Percentiles rank a stretch among this genome's conserved stretches.
These are phyloP conservation scores for Pampusana beccarii DNA, from an alignment of 2,113 vertebrate species.

Conservation along the genomic window DNA sequence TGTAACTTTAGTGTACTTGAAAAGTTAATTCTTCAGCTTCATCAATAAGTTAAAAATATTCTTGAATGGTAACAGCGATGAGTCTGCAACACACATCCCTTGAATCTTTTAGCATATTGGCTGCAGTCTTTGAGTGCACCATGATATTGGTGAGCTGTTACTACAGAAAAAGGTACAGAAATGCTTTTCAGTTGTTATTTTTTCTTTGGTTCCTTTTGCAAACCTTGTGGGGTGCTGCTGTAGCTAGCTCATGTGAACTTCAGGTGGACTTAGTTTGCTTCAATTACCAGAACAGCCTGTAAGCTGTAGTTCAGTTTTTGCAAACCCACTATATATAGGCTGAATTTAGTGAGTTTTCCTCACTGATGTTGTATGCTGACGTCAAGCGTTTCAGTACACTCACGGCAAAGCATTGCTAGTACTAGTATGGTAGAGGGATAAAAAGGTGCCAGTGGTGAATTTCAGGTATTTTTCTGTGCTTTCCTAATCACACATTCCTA, in stretches of 20 bases:
- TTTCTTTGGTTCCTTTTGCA: neutral
- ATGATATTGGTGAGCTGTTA: neutral
- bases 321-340: neutral
- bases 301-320: neutral
- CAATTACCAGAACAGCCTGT: neutral
- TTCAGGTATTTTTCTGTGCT: neutral
- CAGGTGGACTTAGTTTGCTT: neutral
- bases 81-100: neutral
- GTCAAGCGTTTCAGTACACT: neutral
- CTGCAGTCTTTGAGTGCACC: neutral
- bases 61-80: neutral
- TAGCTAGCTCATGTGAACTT: neutral
- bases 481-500: fast-evolving
- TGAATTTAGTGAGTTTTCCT: neutral
- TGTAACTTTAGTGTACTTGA: neutral
- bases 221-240: neutral
- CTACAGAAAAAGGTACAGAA: neutral
- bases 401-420: neutral
- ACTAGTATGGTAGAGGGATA: neutral
- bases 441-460: neutral
- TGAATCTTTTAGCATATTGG: neutral
- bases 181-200: neutral
- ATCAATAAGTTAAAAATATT: neutral
- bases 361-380: neutral
- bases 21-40: neutral